These are phyloP conservation scores for Eulithis testata DNA, from an alignment of 2,888 invertebrate genomes.

Conservation along the genomic window DNA sequence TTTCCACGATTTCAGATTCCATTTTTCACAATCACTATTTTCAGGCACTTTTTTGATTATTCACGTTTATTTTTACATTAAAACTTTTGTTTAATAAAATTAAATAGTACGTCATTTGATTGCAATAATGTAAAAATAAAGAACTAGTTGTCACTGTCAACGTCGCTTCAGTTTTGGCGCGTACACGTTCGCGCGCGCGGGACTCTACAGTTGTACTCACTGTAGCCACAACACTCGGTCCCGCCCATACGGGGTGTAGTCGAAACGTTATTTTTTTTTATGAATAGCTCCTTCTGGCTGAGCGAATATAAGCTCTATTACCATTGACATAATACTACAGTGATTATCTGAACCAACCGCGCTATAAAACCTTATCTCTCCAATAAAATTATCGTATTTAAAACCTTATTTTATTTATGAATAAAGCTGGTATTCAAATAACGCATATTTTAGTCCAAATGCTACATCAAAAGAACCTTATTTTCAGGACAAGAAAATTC, in stretches of 20 bases:
- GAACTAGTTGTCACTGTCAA: conserved; percentile 24
- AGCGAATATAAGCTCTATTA: conserved; percentile 77
- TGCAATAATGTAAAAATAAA: neutral
- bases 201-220: conserved; percentile 63
- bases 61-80: conserved; percentile 1
- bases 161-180: conserved; percentile 38
- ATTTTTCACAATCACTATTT: conserved; percentile 37
- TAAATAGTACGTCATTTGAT: too few species aligned
- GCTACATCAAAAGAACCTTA: conserved; percentile 38
- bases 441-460: neutral
- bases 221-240: conserved; percentile 52
- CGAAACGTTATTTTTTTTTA: conserved; percentile 67
- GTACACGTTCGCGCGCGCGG: conserved; percentile 59
- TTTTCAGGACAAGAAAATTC: neutral
- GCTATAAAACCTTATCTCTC: conserved; percentile 40
- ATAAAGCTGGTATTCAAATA: conserved; percentile 20
- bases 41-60: neutral
- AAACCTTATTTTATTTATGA: conserved; percentile 12
- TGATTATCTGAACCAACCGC: conserved; percentile 51
- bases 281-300: conserved; percentile 63
- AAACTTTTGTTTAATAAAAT: too few species aligned
- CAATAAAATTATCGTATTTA: conserved; percentile 13
- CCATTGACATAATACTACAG: conserved; percentile 60
- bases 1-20: conserved; percentile 70
- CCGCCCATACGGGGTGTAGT: conserved; percentile 82